These are phyloP conservation scores for Ardeotis arabs DNA, from an alignment of 2,113 vertebrate genomes.

Conservation along the genomic window DNA sequence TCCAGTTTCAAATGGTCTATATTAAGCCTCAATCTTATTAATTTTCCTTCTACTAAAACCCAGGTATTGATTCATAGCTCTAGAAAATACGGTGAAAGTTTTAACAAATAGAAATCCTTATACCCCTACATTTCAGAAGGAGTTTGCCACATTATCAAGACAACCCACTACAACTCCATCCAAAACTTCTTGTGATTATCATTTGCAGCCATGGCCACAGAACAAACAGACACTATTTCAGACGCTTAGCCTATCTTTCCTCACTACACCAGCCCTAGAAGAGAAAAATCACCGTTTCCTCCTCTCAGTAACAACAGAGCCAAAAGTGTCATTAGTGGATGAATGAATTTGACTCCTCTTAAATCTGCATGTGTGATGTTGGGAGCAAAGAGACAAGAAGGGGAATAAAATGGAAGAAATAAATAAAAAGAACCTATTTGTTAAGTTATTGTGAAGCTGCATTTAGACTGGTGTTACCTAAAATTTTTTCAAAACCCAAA, in stretches of 20 bases:
- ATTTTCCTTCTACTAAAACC: neutral
- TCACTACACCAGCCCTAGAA: neutral
- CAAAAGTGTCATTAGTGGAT: neutral
- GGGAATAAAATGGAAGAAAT: neutral
- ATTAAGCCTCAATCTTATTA: neutral
- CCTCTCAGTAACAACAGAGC: neutral
- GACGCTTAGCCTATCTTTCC: neutral
- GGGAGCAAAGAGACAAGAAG: neutral
- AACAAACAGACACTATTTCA: neutral
- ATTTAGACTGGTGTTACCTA: neutral
- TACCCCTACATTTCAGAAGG: neutral
- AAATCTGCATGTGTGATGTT: neutral
- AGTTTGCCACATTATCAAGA: neutral
- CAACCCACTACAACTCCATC: neutral
- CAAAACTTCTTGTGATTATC: neutral
- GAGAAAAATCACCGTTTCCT: neutral
- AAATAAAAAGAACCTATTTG: neutral
- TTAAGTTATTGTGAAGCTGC: neutral
- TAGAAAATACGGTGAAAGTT: neutral
- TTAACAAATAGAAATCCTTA: neutral
- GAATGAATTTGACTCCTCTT: neutral
- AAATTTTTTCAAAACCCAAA: neutral
- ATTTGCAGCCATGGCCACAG: neutral
- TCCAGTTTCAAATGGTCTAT: neutral
- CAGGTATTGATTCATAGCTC: neutral